These are phyloP conservation scores for Oreochromis tanganicae DNA, from an alignment of 2,113 vertebrate species.

Conservation along the genomic window DNA sequence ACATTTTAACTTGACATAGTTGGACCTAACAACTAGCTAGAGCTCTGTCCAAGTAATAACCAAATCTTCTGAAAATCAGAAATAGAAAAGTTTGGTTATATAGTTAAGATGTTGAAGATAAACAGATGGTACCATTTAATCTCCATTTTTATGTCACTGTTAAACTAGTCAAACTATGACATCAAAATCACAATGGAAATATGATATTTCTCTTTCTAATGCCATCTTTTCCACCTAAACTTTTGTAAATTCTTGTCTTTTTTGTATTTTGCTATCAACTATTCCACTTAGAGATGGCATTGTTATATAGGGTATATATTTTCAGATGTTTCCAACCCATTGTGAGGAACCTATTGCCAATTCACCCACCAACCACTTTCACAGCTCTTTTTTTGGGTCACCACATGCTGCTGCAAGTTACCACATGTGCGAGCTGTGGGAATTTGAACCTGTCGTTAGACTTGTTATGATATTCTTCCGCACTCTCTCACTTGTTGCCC, in stretches of 20 bases:
- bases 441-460: constrained; percentile 35
- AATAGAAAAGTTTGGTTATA: neutral
- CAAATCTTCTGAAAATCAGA: neutral
- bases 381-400: neutral
- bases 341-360: neutral
- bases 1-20: neutral
- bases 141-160: neutral
- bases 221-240: neutral
- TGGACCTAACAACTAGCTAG: neutral
- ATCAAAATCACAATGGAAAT: neutral
- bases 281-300: neutral
- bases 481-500: neutral
- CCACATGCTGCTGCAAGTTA: neutral
- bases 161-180: neutral
- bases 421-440: neutral
- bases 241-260: neutral
- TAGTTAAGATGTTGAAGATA: neutral
- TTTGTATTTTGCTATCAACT: neutral
- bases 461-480: constrained; percentile 32
- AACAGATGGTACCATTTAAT: neutral
- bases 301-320: neutral
- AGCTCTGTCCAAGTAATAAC: neutral
- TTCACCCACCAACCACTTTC: neutral
- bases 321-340: neutral
- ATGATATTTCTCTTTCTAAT: neutral